These are phyloP conservation scores for Mionectes macconnelli DNA, from an alignment of 2,113 vertebrate genomes.

Conservation along the genomic window DNA sequence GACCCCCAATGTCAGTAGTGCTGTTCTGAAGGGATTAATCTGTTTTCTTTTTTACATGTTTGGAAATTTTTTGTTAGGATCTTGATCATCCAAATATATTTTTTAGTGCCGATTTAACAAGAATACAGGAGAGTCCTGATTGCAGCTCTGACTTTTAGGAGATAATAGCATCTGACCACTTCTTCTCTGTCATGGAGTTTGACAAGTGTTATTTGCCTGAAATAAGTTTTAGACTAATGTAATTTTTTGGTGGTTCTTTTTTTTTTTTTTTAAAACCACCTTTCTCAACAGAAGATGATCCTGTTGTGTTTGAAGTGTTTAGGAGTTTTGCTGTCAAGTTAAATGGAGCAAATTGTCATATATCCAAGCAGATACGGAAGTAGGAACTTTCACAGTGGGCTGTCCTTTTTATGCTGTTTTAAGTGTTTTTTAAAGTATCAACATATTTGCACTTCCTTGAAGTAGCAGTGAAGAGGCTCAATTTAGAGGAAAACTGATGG, in stretches of 20 bases:
- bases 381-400: neutral
- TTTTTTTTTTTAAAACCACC: neutral
- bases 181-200: neutral
- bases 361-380: neutral
- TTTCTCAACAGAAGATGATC: neutral
- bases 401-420: neutral
- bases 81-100: constrained; percentile 52
- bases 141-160: neutral
- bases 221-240: neutral
- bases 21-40: constrained; percentile 66
- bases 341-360: neutral
- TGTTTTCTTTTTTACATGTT: constrained; percentile 24
- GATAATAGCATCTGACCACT: neutral
- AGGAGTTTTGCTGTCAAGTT: neutral
- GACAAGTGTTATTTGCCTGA: neutral
- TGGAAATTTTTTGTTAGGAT: constrained; percentile 36
- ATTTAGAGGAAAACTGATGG: neutral
- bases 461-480: neutral
- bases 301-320: neutral
- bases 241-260: neutral
- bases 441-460: neutral
- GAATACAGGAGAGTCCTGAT: neutral
- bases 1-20: constrained; percentile 18
- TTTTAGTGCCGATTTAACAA: constrained; percentile 2
- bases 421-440: neutral